Percentiles rank a stretch among this genome's conserved stretches.
Conservation (phyloP, 2,797 vertebrate genomes). For the Leptodactylus fallax region DNA sequence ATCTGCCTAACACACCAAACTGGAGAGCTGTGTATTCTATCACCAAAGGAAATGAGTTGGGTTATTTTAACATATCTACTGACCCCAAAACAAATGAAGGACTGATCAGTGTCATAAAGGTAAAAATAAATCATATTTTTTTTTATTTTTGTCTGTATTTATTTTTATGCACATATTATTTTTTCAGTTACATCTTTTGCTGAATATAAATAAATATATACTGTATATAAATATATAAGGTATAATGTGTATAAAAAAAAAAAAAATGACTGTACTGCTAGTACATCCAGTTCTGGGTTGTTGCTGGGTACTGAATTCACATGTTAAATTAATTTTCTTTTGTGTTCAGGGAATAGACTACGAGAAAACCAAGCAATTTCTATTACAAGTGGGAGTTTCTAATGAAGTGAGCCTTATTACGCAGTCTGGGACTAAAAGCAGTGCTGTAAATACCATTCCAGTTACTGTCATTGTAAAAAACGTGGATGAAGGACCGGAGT, state of each 20-base stretch:
- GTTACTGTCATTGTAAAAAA: slow-evolving; percentile 78
- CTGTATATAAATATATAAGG: neutral
- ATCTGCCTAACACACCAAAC: slow-evolving; percentile 78
- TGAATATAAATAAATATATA: neutral
- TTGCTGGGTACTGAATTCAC: neutral
- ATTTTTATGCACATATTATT: neutral
- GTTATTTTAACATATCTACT: slow-evolving; percentile 82
- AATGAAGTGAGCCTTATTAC: slow-evolving; percentile 80
- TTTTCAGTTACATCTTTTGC: neutral
- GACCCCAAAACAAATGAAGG: slow-evolving; percentile 86
- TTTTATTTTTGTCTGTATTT: neutral
- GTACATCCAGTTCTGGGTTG: neutral
- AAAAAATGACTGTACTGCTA: no score
- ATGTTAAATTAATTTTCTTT: neutral
- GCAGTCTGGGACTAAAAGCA: slow-evolving; percentile 61
- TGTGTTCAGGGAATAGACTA: slow-evolving; percentile 81
- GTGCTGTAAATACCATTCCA: slow-evolving; percentile 73
- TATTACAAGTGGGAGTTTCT: slow-evolving; percentile 78
- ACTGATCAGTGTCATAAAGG: slow-evolving; percentile 83
- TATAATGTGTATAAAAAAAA: no score
- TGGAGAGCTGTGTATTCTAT: slow-evolving; percentile 82
- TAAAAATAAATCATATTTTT: slow-evolving; percentile 65
- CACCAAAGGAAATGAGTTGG: slow-evolving; percentile 83
- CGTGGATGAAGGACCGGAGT: slow-evolving; percentile 86
- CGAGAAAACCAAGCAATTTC: slow-evolving; percentile 73